phyloP scores from a whole-genome alignment of 1,140 invertebrate genomes.

The Pseudobourletiella spinata region DNA sequence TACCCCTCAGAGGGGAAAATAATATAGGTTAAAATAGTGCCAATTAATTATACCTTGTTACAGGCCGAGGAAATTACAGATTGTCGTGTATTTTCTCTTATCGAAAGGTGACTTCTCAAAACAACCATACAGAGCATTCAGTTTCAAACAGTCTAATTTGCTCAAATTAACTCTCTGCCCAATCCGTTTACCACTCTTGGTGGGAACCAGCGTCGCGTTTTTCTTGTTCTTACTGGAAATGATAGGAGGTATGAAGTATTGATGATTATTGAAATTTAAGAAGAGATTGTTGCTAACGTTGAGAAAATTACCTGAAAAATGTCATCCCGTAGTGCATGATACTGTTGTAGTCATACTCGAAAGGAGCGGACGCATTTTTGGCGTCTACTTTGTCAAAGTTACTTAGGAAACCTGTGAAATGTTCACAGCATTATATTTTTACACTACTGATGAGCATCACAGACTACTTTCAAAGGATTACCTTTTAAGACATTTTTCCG shows the following conservation, averaged over 20 bases:
- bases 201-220: constrained; percentile 53
- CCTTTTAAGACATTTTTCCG: constrained; percentile 35
- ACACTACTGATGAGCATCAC: background rate
- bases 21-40: too few relatives aligned
- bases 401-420: constrained; percentile 46
- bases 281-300: background rate
- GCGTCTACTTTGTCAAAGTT: constrained; percentile 54
- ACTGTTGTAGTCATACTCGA: constrained; percentile 61
- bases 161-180: constrained; percentile 54
- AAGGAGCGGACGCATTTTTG: constrained; percentile 52
- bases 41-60: too few relatives aligned
- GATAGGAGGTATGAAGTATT: background rate
- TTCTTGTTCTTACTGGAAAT: constrained; percentile 46
- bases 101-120: constrained; percentile 45
- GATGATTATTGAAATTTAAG: background rate
- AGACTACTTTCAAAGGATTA: constrained; percentile 5
- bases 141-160: constrained; percentile 58
- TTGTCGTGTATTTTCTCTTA: constrained; percentile 51
- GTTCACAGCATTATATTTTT: background rate
- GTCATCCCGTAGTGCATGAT: constrained; percentile 63
- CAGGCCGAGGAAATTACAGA: constrained; percentile 52
- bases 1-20: too few relatives aligned
- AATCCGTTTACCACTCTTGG: constrained; percentile 44
- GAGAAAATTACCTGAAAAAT: constrained; percentile 43
- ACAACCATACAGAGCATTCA: constrained; percentile 60